Percentiles rank a stretch among this genome's conserved stretches.
These are phyloP conservation scores for Orbicella faveolata DNA, from an alignment of 64 coral and sea anemone genomes.

Conservation along the genomic window DNA sequence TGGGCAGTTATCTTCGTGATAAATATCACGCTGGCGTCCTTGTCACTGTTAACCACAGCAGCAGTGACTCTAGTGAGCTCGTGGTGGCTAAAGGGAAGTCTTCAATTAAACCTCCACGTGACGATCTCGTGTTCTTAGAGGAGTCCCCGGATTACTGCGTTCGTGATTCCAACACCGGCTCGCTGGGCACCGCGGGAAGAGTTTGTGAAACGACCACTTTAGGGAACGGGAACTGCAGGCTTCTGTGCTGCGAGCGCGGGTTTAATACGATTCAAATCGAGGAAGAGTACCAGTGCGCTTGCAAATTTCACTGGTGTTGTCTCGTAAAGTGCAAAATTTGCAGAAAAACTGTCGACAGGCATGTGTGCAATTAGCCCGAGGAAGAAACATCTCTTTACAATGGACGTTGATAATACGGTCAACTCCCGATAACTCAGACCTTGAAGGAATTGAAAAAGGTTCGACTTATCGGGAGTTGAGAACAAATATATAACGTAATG, in stretches of 20 bases:
- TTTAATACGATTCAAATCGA: conserved; percentile 84
- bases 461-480: too few relatives aligned
- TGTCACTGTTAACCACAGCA: conserved; percentile 71
- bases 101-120: conserved; percentile 42
- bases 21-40: conserved; percentile 55
- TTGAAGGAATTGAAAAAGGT: too few relatives aligned
- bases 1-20: conserved; percentile 64
- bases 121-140: conserved; percentile 78
- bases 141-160: conserved; percentile 86
- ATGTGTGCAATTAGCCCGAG: conserved; percentile 32
- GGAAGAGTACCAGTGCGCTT: conserved; percentile 67
- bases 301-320: conserved; percentile 95
- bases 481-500: too few relatives aligned
- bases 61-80: conserved; percentile 16
- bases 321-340: conserved; percentile 72
- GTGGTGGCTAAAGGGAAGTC: conserved; percentile 6
- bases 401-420: too few relatives aligned
- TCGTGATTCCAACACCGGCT: conserved; percentile 51
- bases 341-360: conserved; percentile 60
- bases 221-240: conserved; percentile 51
- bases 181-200: conserved; percentile 74
- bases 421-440: too few relatives aligned
- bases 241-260: conserved; percentile 86
- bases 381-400: too few relatives aligned
- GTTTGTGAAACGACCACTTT: conserved; percentile 51